Percentiles rank a stretch among this genome's conserved stretches.
These are phyloP conservation scores for Agrochola lychnidis DNA, from an alignment of 2,888 invertebrate species.

Conservation along the genomic window DNA sequence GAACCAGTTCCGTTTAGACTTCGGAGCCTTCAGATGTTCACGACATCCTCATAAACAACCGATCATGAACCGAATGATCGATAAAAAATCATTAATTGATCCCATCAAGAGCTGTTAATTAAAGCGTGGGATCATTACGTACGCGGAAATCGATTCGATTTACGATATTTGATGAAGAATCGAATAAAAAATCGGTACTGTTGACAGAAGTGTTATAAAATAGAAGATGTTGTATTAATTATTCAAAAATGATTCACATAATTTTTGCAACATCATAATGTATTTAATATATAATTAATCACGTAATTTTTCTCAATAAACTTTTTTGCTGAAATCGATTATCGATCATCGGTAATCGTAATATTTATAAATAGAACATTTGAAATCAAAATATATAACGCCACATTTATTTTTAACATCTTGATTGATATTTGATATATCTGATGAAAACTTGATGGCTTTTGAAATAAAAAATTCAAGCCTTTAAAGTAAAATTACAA, in stretches of 20 bases:
- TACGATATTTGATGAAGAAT: slow-evolving; percentile 59
- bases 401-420: neutral
- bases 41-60: slow-evolving; percentile 72
- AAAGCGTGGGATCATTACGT: slow-evolving; percentile 65
- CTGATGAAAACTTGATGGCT: too few relatives aligned
- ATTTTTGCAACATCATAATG: slow-evolving; percentile 37
- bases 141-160: slow-evolving; percentile 67
- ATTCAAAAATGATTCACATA: slow-evolving; percentile 31
- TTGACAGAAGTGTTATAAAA: slow-evolving; percentile 60
- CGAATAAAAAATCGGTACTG: slow-evolving; percentile 57
- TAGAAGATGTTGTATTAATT: slow-evolving; percentile 30
- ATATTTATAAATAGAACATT: slow-evolving; percentile 46
- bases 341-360: slow-evolving; percentile 40
- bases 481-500: too few relatives aligned
- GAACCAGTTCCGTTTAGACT: slow-evolving; percentile 72
- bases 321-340: slow-evolving; percentile 42
- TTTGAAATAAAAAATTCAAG: too few relatives aligned
- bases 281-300: slow-evolving; percentile 39
- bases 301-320: slow-evolving; percentile 37
- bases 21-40: slow-evolving; percentile 73
- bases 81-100: slow-evolving; percentile 78
- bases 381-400: slow-evolving; percentile 4
- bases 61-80: slow-evolving; percentile 66
- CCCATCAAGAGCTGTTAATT: slow-evolving; percentile 73
- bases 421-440: too few relatives aligned